Conservation (phyloP, 35 echinoderm and acorn worm genomes). For the Ophiothrix spiculata region DNA sequence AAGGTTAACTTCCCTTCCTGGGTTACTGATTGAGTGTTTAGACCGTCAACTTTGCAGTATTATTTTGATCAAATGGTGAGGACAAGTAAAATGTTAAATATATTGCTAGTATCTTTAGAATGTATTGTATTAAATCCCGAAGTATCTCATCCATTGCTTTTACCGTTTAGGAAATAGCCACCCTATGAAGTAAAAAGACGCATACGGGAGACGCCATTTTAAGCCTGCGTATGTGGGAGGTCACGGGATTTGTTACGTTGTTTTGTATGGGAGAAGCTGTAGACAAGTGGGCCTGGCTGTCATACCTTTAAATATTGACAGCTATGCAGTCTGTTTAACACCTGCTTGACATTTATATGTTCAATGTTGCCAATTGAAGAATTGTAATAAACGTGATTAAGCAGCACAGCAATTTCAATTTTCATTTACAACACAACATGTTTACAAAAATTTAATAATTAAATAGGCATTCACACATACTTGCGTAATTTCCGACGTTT, state of each 20-base stretch:
- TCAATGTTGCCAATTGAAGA: too few species aligned
- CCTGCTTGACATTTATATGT: too few species aligned
- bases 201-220: background rate
- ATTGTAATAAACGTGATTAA: too few species aligned
- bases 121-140: background rate
- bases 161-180: background rate
- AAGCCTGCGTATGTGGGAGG: slow-evolving; percentile 1
- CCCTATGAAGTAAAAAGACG: background rate
- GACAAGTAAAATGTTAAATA: background rate
- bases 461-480: too few species aligned
- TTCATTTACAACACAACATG: too few species aligned
- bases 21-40: background rate
- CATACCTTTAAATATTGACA: too few species aligned
- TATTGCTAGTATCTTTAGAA: background rate
- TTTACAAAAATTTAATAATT: too few species aligned
- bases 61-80: background rate
- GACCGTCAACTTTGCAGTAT: background rate
- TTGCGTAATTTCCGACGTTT: too few species aligned
- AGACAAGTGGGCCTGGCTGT: too few species aligned
- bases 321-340: too few species aligned
- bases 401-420: too few species aligned
- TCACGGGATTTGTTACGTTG: slow-evolving; percentile 12
- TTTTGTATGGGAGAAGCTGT: background rate
- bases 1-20: slow-evolving; percentile 41
- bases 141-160: background rate